Evolutionary conservation across 2,888 invertebrate species (phyloP).

Genomic region (Drosophila kambysellisi): DNA sequence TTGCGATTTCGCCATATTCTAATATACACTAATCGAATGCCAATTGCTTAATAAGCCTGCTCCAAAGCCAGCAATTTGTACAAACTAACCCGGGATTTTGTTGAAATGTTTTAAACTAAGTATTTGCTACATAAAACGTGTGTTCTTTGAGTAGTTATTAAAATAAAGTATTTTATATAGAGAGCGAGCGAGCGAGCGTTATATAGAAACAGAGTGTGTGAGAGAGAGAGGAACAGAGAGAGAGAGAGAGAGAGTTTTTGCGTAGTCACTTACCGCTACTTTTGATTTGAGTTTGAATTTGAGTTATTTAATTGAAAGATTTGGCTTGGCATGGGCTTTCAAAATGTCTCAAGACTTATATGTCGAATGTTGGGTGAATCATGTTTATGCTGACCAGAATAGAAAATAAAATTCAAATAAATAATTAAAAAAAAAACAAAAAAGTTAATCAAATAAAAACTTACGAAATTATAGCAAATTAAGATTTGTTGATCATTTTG

Average conservation of each 20-base stretch:
- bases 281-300: conserved; percentile 51
- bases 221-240: conserved; percentile 28
- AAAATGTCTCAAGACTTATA: conserved; percentile 61
- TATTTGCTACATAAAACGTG: conserved; percentile 40
- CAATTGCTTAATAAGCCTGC: conserved; percentile 60
- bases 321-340: conserved; percentile 50
- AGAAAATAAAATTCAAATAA: conserved; percentile 28
- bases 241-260: conserved; percentile 59
- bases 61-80: conserved; percentile 67
- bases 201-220: conserved; percentile 39
- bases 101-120: conserved; percentile 27
- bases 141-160: conserved; percentile 49
- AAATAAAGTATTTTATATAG: conserved; percentile 57
- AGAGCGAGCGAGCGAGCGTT: conserved; percentile 72
- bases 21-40: conserved; percentile 49
- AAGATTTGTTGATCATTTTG: conserved; percentile 61
- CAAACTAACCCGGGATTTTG: conserved; percentile 68
- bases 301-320: conserved; percentile 52
- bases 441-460: conserved; percentile 7
- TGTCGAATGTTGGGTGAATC: conserved; percentile 71
- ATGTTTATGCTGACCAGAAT: conserved; percentile 61
- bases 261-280: conserved; percentile 75
- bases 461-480: conserved; percentile 23
- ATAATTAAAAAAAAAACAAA: conserved; percentile 12
- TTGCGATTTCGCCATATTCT: conserved; percentile 14